Percentiles rank a stretch among this genome's conserved stretches.
Conservation (phyloP, 2,888 invertebrate species). For the Gandaritis pyraliata region DNA sequence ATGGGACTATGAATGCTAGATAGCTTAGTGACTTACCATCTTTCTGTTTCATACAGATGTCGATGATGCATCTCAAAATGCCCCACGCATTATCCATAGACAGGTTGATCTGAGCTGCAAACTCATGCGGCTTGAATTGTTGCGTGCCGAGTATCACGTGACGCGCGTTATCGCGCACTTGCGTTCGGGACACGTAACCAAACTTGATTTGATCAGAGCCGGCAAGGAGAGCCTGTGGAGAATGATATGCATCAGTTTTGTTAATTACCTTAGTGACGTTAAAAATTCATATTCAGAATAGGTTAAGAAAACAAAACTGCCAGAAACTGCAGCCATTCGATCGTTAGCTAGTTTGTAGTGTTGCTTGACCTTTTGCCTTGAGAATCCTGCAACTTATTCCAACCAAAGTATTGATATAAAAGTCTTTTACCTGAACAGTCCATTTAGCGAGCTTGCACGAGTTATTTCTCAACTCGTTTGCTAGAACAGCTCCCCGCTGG, state of each 20-base stretch:
- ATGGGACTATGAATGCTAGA: too few relatives aligned
- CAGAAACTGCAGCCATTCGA: too few relatives aligned
- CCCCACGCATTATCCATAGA: slow-evolving; percentile 99
- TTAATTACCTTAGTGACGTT: neutral
- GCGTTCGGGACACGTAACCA: slow-evolving; percentile 98
- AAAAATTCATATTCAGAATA: too few relatives aligned
- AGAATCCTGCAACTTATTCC: neutral
- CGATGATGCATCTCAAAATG: slow-evolving; percentile 97
- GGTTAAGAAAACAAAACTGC: too few relatives aligned
- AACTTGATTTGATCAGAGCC: slow-evolving; percentile 99
- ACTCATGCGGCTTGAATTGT: slow-evolving; percentile 99
- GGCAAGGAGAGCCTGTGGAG: slow-evolving; percentile 89
- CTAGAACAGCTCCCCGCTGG: slow-evolving; percentile 98
- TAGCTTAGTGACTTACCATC: slow-evolving; percentile 87
- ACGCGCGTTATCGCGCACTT: slow-evolving; percentile 96
- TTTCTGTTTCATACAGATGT: slow-evolving; percentile 98
- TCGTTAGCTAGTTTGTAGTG: too few relatives aligned
- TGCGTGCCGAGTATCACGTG: slow-evolving; percentile 98
- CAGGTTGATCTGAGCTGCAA: slow-evolving; percentile 98
- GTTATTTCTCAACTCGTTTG: slow-evolving; percentile 99
- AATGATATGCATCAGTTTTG: neutral
- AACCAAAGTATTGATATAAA: neutral
- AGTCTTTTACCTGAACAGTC: slow-evolving; percentile 92
- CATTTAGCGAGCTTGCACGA: slow-evolving; percentile 99
- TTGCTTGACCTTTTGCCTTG: too few relatives aligned